Base-by-base conservation (phyloP, 2,113 vertebrate species). In the Spheniscus mendiculus region DNA sequence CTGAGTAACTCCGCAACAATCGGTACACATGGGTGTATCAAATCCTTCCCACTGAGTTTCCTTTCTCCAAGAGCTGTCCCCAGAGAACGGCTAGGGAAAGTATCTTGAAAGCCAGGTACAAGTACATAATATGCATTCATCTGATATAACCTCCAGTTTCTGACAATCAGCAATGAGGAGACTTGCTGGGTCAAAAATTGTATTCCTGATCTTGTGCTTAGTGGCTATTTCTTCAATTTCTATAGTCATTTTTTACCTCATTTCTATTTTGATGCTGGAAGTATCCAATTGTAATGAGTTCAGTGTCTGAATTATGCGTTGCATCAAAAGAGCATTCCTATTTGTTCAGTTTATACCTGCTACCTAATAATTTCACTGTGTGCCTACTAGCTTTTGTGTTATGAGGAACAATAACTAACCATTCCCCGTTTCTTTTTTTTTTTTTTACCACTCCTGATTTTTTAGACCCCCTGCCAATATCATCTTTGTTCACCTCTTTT, bases 21-120 rank as follows among this genome's bases (percentile, higher is more conserved):
- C 23, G 1, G 36, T 53, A 50, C 10, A 4, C 0, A 0, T 53
- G 34, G 36, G 45, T 30, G 20, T 36, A 34, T 67, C 80, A 84
- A 71, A 66, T 58, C 55, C 34, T 91, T 58, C 40, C 9, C 30
- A 11, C 21, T 1, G 3, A 78, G 8, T 55, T 94, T 71, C 30
- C 47, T 71, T 87, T n/a, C 47, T 87, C 45, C 15, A 58, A 73
- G 44, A 69, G 21, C 45, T n/a, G 22, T 12, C 26, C 26, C 6
- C 14, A 42, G 30, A 78, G 13, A 70, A 32, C 1, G 1, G n/a
- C 32, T 25, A 16, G 15, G 25, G 23, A 58, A 89, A 70, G 25
- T 6, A 1, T 11, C 72, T 78, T 73, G 32, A 53, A 91, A 84
- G 65, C 19, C 27, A 65, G 21, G 10, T 38, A 40, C n/a, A 56